A percentile compares a stretch with the other conserved stretches of the same genome.
Evolutionary conservation across 2,888 invertebrate genomes (phyloP).

Genomic region (Thymelicus acteon): DNA sequence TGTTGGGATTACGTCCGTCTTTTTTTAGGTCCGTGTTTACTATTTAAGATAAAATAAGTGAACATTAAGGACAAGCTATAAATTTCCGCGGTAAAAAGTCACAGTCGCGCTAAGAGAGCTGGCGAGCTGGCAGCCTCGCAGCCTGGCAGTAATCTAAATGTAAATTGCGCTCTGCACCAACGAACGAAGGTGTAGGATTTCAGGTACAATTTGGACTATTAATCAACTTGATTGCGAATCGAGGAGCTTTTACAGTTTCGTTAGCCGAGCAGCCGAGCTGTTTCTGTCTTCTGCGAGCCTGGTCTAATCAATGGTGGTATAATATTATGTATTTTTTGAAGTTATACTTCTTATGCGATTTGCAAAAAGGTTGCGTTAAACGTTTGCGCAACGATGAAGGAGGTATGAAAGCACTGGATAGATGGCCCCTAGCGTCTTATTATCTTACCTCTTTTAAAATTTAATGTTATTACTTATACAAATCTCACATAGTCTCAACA

Average conservation of each 20-base stretch:
- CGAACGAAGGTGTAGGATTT: slow-evolving; percentile 13
- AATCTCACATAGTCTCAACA: no score
- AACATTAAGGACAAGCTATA: slow-evolving; percentile 5
- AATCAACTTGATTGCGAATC: slow-evolving; percentile 13
- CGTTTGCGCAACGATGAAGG: no score
- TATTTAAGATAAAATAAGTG: slow-evolving; percentile 6
- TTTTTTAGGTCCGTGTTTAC: no score
- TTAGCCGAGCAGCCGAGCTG: not conserved
- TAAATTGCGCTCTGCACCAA: slow-evolving; percentile 9
- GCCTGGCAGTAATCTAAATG: slow-evolving; percentile 17
- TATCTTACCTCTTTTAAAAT: no score
- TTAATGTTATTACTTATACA: no score
- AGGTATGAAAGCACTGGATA: no score
- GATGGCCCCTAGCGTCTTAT: no score
- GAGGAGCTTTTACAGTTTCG: slow-evolving; percentile 15
- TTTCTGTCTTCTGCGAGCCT: not conserved
- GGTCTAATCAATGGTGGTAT: not conserved
- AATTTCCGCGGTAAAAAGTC: slow-evolving; percentile 7
- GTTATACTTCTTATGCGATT: no score
- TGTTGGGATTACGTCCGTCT: no score
- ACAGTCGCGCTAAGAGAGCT: slow-evolving; percentile 4
- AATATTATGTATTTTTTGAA: no score
- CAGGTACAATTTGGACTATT: slow-evolving; percentile 15
- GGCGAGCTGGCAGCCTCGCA: slow-evolving; percentile 8
- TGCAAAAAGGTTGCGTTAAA: no score